phyloP scores from a whole-genome alignment of 2,113 vertebrate species.

The Dasyornis broadbenti region DNA sequence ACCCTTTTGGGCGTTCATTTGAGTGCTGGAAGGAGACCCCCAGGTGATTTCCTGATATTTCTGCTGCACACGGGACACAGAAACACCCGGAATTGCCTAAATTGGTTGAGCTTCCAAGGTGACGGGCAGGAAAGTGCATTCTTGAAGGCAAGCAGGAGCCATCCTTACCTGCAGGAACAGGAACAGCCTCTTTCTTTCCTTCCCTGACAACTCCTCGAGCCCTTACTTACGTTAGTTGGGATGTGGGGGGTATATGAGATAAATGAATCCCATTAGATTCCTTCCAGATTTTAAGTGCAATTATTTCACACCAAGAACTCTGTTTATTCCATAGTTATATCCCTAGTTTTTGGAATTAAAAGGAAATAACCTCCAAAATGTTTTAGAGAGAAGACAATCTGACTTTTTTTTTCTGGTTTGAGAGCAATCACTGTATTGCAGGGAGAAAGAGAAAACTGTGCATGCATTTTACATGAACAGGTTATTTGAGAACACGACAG shows the following conservation, averaged over 20 bases:
- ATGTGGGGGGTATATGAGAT: not conserved
- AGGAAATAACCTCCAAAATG: not conserved
- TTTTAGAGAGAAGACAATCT: not conserved
- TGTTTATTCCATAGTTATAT: not conserved
- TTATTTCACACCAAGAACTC: not conserved
- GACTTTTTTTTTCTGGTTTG: not conserved
- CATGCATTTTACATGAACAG: conserved; percentile 46
- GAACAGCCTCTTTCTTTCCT: not conserved
- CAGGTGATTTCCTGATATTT: not conserved
- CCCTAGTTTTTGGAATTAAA: not conserved
- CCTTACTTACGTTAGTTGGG: not conserved
- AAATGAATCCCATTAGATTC: not conserved
- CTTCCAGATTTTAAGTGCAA: not conserved
- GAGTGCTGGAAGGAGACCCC: not conserved
- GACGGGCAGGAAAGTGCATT: not conserved
- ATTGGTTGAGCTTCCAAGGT: not conserved
- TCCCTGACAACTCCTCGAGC: not conserved
- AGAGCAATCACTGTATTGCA: not conserved
- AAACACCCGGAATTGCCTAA: not conserved
- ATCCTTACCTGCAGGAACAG: not conserved
- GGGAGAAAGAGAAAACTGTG: not conserved
- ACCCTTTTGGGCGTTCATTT: fast-evolving
- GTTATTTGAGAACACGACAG: conserved; percentile 41
- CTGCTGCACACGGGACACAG: not conserved
- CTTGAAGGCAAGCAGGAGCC: not conserved